Conservation (phyloP, 2,888 invertebrate genomes). For the Leistus spinibarbis region DNA sequence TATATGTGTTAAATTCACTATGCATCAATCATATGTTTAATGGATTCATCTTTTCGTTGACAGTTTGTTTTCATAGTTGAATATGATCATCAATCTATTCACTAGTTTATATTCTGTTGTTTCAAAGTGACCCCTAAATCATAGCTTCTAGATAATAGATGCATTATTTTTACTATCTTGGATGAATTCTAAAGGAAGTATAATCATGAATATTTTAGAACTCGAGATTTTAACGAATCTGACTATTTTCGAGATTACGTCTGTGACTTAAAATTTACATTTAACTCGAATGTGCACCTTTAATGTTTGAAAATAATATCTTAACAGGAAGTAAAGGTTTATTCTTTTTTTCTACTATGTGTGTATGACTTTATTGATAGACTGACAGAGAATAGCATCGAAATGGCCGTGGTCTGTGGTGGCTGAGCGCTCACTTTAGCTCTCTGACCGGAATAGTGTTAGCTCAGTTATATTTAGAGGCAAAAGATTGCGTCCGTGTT, state of each 20-base stretch:
- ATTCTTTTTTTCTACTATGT: too few species aligned
- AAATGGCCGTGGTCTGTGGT: conserved; percentile 1
- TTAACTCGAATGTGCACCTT: too few species aligned
- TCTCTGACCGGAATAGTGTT: conserved; percentile 31
- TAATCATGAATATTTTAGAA: not conserved
- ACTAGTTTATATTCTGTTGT: conserved; percentile 26
- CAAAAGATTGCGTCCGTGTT: not conserved
- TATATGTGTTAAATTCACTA: conserved; percentile 31
- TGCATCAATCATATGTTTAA: conserved; percentile 38
- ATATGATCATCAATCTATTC: conserved; percentile 31
- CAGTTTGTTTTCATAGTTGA: conserved; percentile 34
- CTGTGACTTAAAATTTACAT: not conserved
- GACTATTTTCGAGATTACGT: not conserved
- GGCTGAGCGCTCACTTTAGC: not conserved
- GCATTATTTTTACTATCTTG: not conserved
- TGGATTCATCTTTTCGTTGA: conserved; percentile 30
- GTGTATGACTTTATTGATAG: not conserved
- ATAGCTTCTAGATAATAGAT: not conserved
- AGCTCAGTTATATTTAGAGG: conserved; percentile 32
- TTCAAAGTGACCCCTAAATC: conserved; percentile 23
- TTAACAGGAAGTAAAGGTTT: too few species aligned
- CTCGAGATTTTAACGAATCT: not conserved
- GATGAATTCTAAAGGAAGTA: too few species aligned
- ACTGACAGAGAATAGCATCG: not conserved
- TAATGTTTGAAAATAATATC: too few species aligned